Conservation (phyloP, 2,888 invertebrate species). For the Germaria angustata region DNA sequence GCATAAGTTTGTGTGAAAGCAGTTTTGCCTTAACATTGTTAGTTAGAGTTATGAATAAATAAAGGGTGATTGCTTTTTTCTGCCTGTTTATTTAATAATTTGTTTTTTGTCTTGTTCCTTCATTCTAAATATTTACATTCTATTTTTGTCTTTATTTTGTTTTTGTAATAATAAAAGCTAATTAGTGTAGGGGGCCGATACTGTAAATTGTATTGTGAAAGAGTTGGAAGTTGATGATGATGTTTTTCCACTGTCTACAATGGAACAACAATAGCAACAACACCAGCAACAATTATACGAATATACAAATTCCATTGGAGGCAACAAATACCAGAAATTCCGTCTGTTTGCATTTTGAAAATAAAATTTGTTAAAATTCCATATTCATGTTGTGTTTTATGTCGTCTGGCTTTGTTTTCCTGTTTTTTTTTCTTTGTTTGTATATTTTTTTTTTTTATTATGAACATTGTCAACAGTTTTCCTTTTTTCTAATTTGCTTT, state of each 20-base stretch:
- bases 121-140: neutral
- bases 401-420: too few species aligned
- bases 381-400: constrained; percentile 38
- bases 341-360: constrained; percentile 33
- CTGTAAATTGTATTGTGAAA: constrained; percentile 39
- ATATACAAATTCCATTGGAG: constrained; percentile 13
- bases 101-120: neutral
- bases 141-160: neutral
- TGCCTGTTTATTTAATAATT: neutral
- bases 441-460: constrained; percentile 1
- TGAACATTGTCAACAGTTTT: constrained; percentile 34
- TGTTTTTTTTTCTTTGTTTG: neutral
- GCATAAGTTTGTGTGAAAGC: neutral
- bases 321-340: constrained; percentile 32
- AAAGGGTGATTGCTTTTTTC: constrained; percentile 35
- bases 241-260: constrained; percentile 31
- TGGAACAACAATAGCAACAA: neutral
- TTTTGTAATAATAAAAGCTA: constrained; percentile 44
- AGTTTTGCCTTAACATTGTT: neutral
- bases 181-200: constrained; percentile 49
- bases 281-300: neutral
- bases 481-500: neutral
- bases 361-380: constrained; percentile 27
- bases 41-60: constrained; percentile 42
- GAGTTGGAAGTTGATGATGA: constrained; percentile 40